phyloP scores from a whole-genome alignment of 2,888 invertebrate species.

The Phania funesta region DNA sequence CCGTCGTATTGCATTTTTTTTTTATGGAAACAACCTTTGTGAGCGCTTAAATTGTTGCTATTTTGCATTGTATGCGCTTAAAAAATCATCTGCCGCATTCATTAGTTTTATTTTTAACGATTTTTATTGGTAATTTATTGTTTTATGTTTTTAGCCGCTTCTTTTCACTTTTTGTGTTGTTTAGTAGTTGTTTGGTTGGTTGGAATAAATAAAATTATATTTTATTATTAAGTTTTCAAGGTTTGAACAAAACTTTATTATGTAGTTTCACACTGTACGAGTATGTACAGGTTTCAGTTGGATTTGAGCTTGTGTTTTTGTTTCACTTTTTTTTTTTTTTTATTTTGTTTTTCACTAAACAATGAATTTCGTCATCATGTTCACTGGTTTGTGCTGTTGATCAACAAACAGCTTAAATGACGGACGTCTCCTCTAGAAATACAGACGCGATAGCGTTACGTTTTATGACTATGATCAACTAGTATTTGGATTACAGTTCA shows the following conservation, averaged over 20 bases:
- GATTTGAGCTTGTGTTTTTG: conserved; percentile 27
- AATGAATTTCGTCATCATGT: conserved; percentile 65
- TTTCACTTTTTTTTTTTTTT: conserved; percentile 25
- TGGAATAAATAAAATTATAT: conserved; percentile 20
- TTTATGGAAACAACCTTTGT: conserved; percentile 42
- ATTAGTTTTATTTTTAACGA: conserved; percentile 31
- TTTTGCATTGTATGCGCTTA: conserved; percentile 1
- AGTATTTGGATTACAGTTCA: neutral
- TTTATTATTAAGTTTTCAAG: conserved; percentile 56
- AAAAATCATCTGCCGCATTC: conserved; percentile 37
- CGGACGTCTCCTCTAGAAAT: conserved; percentile 28
- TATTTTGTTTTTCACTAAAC: conserved; percentile 53
- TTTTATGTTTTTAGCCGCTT: conserved; percentile 24
- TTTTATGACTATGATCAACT: conserved; percentile 27
- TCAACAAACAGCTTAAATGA: conserved; percentile 44
- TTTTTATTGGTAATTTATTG: conserved; percentile 29
- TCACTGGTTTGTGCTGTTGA: conserved; percentile 59
- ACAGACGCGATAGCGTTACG: conserved; percentile 53
- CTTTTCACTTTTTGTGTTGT: conserved; percentile 34
- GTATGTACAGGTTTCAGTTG: conserved; percentile 58
- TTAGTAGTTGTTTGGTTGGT: conserved; percentile 27
- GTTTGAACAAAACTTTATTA: conserved; percentile 57
- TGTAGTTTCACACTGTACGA: conserved; percentile 56
- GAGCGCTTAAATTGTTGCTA: conserved; percentile 9
- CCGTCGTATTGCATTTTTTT: no score